Evolutionary conservation across 1,140 invertebrate genomes (phyloP), one percentile per base, ranked within the genome.

Genomic region (Gryon sp.): DNA sequence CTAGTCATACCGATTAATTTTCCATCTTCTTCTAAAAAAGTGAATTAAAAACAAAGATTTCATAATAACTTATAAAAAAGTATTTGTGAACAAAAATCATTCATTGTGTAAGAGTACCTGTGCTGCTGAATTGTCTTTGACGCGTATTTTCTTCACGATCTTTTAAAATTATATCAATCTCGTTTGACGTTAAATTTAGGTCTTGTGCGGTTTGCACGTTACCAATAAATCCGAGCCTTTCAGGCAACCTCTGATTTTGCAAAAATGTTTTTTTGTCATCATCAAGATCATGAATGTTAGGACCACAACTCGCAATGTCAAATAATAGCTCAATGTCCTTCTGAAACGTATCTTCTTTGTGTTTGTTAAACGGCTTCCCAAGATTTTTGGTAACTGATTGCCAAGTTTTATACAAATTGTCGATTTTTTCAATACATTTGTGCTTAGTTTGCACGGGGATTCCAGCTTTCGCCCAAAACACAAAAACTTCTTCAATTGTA

Each of bases 381-480:
- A 32, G 18, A 46, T 24, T 50, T 50, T 63, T 63, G 20, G 28
- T 20, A 4, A 63, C 1, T 12, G 18, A 46, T 6, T 32, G 32
- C 12, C 28, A 32, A 32, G 5, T 52, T 9, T 43, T 34, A 14
- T 65, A 45, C 34, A 65, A 32, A 8, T 52, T 43, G 7, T 53
- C 24, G 4, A 65, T 1, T 45, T 65, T 53, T 24, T 38, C 40
- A 5, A 53, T 43, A 40, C 60, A 65, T 9, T 24, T 52, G n/a
- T 30, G 22, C 1, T 3, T 0, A 1, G 16, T 15, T 53, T 65
- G 36, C 9, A 53, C 48, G 7, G 46, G 46, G n/a, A 65, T 48
- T 6, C 46, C 46, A 19, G 32, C 26, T 43, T 52, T 65, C 5
- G 41, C 20, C 48, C 28, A 46, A 12, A 45, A 45, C 14, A 46